Evolutionary conservation across 2,113 vertebrate genomes (phyloP).

Genomic region (Istiophorus platypterus): DNA sequence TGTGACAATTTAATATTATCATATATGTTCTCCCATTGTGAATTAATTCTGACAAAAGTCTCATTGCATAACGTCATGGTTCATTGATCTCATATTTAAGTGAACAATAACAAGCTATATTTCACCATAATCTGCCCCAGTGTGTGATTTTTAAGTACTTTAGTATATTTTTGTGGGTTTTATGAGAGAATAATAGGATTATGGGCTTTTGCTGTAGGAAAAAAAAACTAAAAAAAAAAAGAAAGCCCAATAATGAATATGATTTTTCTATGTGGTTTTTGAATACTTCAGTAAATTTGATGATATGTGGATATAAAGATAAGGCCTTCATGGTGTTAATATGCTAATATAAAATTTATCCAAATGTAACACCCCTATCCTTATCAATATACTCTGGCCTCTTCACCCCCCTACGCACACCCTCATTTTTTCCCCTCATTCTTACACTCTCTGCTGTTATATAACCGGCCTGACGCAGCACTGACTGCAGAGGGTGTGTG

Average conservation of each 20-base stretch:
- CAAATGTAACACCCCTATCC: background rate
- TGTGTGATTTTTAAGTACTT: slow-evolving; percentile 14
- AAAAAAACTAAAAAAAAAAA: background rate
- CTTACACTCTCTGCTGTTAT: slow-evolving; percentile 70
- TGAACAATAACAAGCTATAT: slow-evolving; percentile 19
- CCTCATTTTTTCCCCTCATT: slow-evolving; percentile 28
- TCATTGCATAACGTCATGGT: background rate
- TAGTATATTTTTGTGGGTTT: slow-evolving; percentile 22
- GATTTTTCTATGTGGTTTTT: background rate
- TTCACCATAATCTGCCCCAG: slow-evolving; percentile 15
- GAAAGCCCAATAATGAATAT: background rate
- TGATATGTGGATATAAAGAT: background rate
- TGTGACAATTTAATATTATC: background rate
- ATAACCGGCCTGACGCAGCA: slow-evolving; percentile 81
- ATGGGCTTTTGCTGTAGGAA: slow-evolving; percentile 20
- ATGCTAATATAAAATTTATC: background rate
- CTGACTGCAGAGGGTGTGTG: slow-evolving; percentile 75
- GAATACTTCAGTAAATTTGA: background rate
- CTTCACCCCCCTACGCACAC: slow-evolving; percentile 19
- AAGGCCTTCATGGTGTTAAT: too few relatives aligned
- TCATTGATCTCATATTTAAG: background rate
- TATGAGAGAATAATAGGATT: slow-evolving; percentile 42
- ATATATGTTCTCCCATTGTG: background rate
- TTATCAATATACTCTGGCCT: slow-evolving; percentile 27
- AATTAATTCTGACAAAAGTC: background rate